Evolutionary conservation across 2,888 invertebrate genomes (phyloP).

Genomic region (Callinectes sapidus): DNA sequence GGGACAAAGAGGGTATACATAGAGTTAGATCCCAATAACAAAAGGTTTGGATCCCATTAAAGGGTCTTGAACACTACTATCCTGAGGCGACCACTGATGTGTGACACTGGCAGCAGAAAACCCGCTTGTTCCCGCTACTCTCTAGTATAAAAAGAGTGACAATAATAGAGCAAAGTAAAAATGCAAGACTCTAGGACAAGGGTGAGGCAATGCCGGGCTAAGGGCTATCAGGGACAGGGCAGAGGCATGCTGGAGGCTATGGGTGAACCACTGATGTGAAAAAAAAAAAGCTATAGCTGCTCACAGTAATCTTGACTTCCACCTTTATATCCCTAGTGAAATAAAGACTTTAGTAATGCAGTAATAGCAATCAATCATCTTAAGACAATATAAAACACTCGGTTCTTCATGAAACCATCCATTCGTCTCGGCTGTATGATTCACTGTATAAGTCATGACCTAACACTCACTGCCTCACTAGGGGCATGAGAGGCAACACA

Average conservation of each 20-base stretch:
- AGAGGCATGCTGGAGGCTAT: background rate
- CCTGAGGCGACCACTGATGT: conserved; percentile 13
- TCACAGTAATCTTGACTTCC: conserved; percentile 32
- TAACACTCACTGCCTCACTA: background rate
- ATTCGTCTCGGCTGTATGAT: background rate
- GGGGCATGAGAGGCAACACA: background rate
- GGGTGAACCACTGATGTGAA: conserved; percentile 36
- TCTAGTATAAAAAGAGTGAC: background rate
- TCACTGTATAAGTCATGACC: background rate
- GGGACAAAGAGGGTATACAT: background rate
- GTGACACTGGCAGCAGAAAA: background rate
- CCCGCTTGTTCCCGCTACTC: conserved; percentile 27
- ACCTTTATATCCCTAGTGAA: conserved; percentile 22
- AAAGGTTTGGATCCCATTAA: background rate
- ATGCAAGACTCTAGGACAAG: background rate
- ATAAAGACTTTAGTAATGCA: background rate
- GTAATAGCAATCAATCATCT: background rate
- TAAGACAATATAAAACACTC: background rate
- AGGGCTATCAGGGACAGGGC: background rate
- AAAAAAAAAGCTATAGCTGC: background rate
- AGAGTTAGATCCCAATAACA: background rate
- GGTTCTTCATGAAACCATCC: background rate
- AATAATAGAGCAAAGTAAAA: background rate
- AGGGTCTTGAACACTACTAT: background rate
- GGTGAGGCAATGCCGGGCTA: background rate